Base-by-base conservation (phyloP, 2,797 vertebrate genomes). In the Neosilurus mollespiculum region DNA sequence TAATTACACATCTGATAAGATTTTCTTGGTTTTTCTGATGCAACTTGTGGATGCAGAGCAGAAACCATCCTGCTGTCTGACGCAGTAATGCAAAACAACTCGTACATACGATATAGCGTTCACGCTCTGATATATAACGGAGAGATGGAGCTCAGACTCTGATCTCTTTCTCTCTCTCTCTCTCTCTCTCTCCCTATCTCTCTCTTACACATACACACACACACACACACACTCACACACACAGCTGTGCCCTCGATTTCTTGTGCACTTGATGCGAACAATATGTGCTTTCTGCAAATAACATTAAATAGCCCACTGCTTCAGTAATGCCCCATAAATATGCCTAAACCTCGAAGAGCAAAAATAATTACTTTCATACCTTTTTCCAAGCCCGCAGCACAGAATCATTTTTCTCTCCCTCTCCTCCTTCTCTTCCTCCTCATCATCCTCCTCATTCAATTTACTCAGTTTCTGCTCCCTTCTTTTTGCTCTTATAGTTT, bases 251-350 rank as follows among this genome's bases (percentile, higher is more conserved):
- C 89, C 88, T 91, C 86, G 81, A 88, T 88, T 91, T 91, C 87
- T 91, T 86, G 76, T 90, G 85, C 87, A 89, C 91, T 87, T 93
- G 89, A 93, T 93, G 88, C 83, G 91, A 94, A 93, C 92, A 93
- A 93, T 90, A 89, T 93, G 92, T 90, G 90, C 90, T 92, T 89
- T 91, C 89, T 92, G 92, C 89, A 93, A 93, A 93, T 90, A 93
- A 91, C 88, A 93, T 94, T 91, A 92, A 92, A 94, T 88, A 91
- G 89, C 81, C 87, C 37, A 15, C 88, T 92, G 84, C 86, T 89
- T 86, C 90, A 88, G 90, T 90, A 93, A 93, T 91, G 90, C 89
- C 87, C 89, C 90, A 92, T 94, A 93, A 93, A 94, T 93, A 93
- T 93, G 91, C 90, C 92, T 87, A 90, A 92, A 89, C 92, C 89